Percentiles rank a stretch among this genome's conserved stretches.
Conservation (phyloP, 1,140 invertebrate genomes). For the Aphelenchoides besseyi region DNA sequence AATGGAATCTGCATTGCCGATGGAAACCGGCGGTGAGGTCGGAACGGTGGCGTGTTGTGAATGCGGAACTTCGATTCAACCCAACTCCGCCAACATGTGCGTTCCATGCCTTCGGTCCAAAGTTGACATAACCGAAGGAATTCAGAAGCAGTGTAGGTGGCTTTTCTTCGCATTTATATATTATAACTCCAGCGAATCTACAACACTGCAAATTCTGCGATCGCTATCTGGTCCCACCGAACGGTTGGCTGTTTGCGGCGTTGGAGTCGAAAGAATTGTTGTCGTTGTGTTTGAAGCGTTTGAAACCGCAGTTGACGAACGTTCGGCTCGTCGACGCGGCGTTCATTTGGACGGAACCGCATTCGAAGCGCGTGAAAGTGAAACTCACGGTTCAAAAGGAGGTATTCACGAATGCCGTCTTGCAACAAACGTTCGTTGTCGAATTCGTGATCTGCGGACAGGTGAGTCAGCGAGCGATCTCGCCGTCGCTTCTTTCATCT, state of each 20-base stretch:
- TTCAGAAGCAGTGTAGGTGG: constrained; percentile 77
- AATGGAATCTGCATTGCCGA: not conserved
- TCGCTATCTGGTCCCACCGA: constrained; percentile 85
- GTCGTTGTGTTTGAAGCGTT: constrained; percentile 83
- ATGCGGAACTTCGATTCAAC: constrained; percentile 72
- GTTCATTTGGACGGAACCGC: constrained; percentile 98
- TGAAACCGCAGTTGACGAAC: constrained; percentile 81
- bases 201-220: constrained; percentile 77
- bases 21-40: not conserved
- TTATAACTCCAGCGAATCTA: constrained; percentile 68
- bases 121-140: constrained; percentile 91
- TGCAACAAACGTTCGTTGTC: constrained; percentile 85
- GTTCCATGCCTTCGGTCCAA: constrained; percentile 81
- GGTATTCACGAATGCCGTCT: constrained; percentile 68
- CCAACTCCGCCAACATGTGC: constrained; percentile 97
- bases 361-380: constrained; percentile 93
- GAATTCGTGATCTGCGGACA: constrained; percentile 86
- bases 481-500: not conserved
- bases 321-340: constrained; percentile 80
- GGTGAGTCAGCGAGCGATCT: constrained; percentile 28
- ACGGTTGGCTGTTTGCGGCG: constrained; percentile 80
- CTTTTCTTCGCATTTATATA: not conserved
- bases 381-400: constrained; percentile 96
- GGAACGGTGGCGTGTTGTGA: constrained; percentile 66
- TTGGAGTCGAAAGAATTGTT: constrained; percentile 89